Conservation (phyloP, 2,797 vertebrate species). For the Schizopygopsis malacanthus region DNA sequence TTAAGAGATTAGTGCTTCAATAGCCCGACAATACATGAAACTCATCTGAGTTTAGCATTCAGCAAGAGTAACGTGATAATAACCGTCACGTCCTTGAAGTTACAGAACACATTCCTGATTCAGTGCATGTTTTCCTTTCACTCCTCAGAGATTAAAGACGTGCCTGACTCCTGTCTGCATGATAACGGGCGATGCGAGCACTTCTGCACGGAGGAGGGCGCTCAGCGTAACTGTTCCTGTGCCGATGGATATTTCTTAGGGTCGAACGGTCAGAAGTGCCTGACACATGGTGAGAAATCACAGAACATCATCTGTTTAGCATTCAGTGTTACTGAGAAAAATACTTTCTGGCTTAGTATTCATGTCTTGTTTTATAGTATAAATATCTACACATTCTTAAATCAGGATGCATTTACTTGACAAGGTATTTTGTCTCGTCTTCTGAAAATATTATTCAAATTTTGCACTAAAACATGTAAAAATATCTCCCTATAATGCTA, state of each 20-base stretch:
- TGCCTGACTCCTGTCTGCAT: conserved; percentile 67
- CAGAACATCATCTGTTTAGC: not conserved
- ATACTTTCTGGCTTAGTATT: too few species aligned
- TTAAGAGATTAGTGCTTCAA: not conserved
- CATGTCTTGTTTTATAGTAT: too few species aligned
- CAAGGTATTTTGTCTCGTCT: too few species aligned
- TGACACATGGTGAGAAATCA: conserved; percentile 62
- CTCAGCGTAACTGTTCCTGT: conserved; percentile 71
- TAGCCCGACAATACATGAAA: not conserved
- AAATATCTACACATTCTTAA: too few species aligned
- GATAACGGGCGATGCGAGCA: conserved; percentile 80
- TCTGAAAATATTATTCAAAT: too few species aligned
- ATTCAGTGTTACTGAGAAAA: not conserved
- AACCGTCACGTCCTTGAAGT: not conserved
- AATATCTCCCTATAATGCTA: too few species aligned
- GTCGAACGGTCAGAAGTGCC: conserved; percentile 65
- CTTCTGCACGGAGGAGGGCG: conserved; percentile 70
- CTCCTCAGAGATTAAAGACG: conserved; percentile 55
- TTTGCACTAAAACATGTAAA: too few species aligned
- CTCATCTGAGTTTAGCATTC: not conserved
- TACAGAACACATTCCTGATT: not conserved
- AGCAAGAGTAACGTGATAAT: not conserved
- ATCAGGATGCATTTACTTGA: too few species aligned
- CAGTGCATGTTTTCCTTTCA: not conserved
- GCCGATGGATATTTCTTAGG: conserved; percentile 72